Evolutionary conservation across 2,113 vertebrate genomes (phyloP), one percentile per base, ranked within the genome.

Genomic region (Microcebus murinus): DNA sequence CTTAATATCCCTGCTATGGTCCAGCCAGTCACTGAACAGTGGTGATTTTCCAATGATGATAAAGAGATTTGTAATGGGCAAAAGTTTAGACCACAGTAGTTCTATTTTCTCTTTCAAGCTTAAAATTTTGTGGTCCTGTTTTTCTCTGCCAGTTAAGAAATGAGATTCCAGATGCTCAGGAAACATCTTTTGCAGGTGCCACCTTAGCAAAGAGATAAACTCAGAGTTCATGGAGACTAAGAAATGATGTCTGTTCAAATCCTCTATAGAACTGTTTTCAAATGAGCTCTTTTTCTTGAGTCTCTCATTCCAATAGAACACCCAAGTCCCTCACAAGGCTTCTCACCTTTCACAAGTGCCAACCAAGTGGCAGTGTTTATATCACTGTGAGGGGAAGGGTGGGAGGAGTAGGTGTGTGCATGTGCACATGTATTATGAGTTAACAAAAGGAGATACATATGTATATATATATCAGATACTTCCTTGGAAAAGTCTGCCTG

Each of bases 111-210:
- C 65, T 63, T 39, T 39, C 39, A 81, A 15, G 9, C 39, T 25
- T 59, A 67, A 80, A 23, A 15, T 8, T 68, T 9, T 29, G 14
- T 34, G 52, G 52, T 39, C 59, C 31, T 80, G 6, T 1, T 42
- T 93, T 74, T 95, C 27, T 74, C 80, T 96, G 73, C 23, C 65
- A 81, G 21, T 52, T 10, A 2, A 76, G 65, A 88, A 87, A 71
- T 25, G 67, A 96, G 14, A 3, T n/a, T 80, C 34, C 27, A 39
- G 45, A 20, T 68, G 15, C 63, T 36, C 12, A 6, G 63, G 52
- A 77, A 82, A 4, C 9, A 63, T 6, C 18, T 94, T 59, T 67
- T 52, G 17, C 31, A 76, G 82, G 55, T 39, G 52, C 36, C 18
- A 55, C 14, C 21, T 5, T 21, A 63, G 48, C 50, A 63, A 63